phyloP scores from a whole-genome alignment of 1,140 invertebrate species.

The Bilobella aurantiaca region DNA sequence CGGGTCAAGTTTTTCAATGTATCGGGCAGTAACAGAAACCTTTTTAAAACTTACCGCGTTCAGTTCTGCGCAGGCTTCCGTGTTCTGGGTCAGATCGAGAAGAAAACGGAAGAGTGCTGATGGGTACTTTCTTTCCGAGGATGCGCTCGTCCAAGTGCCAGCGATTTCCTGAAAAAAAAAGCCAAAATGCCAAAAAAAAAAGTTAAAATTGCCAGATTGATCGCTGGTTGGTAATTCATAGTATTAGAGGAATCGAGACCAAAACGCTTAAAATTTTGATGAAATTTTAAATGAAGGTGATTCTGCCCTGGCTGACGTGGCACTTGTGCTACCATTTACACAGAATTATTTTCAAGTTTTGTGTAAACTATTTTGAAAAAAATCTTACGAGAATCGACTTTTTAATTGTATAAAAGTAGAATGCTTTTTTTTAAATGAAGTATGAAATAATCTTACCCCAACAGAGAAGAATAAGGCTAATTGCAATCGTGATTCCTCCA shows the following conservation, averaged over 20 bases:
- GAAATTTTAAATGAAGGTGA: too few relatives aligned
- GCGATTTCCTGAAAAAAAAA: neutral
- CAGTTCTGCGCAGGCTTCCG: neutral
- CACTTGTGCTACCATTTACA: too few relatives aligned
- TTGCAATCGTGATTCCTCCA: neutral
- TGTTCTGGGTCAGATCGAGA: neutral
- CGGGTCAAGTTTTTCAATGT: neutral
- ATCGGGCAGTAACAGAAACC: neutral
- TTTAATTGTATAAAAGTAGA: too few relatives aligned
- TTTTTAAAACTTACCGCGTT: neutral
- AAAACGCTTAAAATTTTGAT: too few relatives aligned
- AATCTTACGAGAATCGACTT: too few relatives aligned
- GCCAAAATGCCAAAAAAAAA: neutral
- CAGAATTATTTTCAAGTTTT: too few relatives aligned
- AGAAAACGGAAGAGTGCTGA: neutral
- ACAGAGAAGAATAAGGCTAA: slow-evolving; percentile 6
- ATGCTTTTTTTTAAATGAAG: too few relatives aligned
- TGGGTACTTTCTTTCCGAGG: neutral
- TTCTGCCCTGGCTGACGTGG: too few relatives aligned
- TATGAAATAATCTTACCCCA: slow-evolving; percentile 11
- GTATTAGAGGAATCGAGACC: too few relatives aligned
- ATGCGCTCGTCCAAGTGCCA: slow-evolving; percentile 1
- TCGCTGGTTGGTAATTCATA: too few relatives aligned
- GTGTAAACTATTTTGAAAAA: too few relatives aligned
- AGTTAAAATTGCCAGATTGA: neutral